Base-by-base conservation (phyloP, 1,140 invertebrate genomes). In the Nilaparvata lugens region DNA sequence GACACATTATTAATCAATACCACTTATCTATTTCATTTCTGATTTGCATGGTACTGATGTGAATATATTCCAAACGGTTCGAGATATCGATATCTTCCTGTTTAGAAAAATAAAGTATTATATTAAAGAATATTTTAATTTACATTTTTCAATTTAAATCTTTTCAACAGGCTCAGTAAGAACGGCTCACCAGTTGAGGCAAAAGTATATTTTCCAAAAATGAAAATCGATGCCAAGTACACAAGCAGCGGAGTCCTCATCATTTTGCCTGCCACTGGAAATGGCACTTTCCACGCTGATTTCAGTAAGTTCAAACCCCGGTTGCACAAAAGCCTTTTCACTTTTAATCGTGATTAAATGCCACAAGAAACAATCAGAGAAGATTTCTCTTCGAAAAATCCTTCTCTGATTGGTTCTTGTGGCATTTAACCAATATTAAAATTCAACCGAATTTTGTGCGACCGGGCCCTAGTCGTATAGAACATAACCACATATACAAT, bases 251-350 rank as follows among this genome's bases (percentile, higher is more conserved):
- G 85, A 0, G 78, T 87, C 4, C 71, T 88, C 21, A 77, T 88
- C 53, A 86, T 87, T 54, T 75, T 88, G 38, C 85, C 85, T 11
- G 85, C 85, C 4, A 84, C 81, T 63, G 85, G 85, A 51, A 84
- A 83, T 56, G 85, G 85, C 28, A 84, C 83, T 2, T 87, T 87
- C 68, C 78, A 85, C 67, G 84, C 81, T 14, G 72, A 75, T 43
- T 83, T 88, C 65, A 79, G 79, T 81, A 70, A 67, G 64, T 62
- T 38, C 25, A n/a, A n/a, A n/a, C n/a, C n/a, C n/a, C n/a, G n/a
- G n/a, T n/a, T n/a, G n/a, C n/a, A n/a, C n/a, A n/a, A n/a, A n/a
- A n/a, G n/a, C n/a, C n/a, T n/a, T n/a, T n/a, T n/a, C n/a, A n/a
- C n/a, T n/a, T n/a, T n/a, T n/a, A n/a, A n/a, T n/a, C n/a, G n/a